A percentile compares a stretch with the other conserved stretches of the same genome.
Evolutionary conservation across 1,140 invertebrate species (phyloP).

Genomic region (Druon quercuslanigerum): DNA sequence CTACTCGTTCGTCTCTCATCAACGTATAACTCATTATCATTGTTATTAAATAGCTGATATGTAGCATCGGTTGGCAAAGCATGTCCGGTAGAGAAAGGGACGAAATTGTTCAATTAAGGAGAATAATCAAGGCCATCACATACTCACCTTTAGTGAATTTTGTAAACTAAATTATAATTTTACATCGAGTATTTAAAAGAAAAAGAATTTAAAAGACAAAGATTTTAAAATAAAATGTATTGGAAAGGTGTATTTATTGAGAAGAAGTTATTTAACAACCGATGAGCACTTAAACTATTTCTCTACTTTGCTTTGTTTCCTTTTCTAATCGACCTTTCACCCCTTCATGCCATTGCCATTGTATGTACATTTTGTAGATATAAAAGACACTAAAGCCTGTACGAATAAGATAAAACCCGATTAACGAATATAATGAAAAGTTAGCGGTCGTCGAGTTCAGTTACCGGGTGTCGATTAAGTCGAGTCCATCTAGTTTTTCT

Average conservation of each 20-base stretch:
- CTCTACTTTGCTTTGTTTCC: too few species aligned
- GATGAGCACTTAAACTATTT: too few species aligned
- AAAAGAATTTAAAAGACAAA: background rate
- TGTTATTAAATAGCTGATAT: slow-evolving; percentile 27
- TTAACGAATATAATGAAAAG: slow-evolving; percentile 23
- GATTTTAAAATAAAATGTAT: too few species aligned
- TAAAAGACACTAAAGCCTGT: slow-evolving; percentile 13
- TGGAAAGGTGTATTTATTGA: too few species aligned
- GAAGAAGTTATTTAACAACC: too few species aligned
- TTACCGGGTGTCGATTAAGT: slow-evolving; percentile 28
- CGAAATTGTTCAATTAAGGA: slow-evolving; percentile 1
- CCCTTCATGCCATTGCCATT: slow-evolving; percentile 32
- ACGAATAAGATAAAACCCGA: slow-evolving; percentile 31
- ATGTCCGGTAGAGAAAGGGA: slow-evolving; percentile 10
- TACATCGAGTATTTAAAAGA: background rate
- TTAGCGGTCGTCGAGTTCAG: slow-evolving; percentile 5
- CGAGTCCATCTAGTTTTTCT: background rate
- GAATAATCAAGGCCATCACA: background rate
- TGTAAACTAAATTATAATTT: background rate
- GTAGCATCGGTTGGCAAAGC: slow-evolving; percentile 28
- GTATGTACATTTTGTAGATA: slow-evolving; percentile 43
- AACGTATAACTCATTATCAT: slow-evolving; percentile 20
- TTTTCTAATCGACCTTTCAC: background rate
- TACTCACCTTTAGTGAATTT: background rate
- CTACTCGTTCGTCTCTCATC: slow-evolving; percentile 25